These are phyloP conservation scores for Matsumyia berberina DNA, from an alignment of 2,888 invertebrate species.

Conservation along the genomic window DNA sequence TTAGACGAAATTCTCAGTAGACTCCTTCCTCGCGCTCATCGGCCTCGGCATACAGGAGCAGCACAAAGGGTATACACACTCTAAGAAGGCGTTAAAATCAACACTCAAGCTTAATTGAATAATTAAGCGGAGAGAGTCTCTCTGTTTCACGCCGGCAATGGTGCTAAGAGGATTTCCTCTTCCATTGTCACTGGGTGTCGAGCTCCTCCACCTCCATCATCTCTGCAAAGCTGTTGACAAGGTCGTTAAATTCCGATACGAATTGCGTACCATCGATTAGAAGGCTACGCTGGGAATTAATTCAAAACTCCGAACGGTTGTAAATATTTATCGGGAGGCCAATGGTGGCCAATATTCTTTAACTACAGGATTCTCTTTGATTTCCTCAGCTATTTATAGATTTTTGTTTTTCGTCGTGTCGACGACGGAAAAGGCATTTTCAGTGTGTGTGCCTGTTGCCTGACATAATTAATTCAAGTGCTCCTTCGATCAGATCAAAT, in stretches of 20 bases:
- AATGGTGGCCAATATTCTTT: conserved; percentile 71
- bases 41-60: too few relatives aligned
- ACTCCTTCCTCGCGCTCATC: neutral
- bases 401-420: conserved; percentile 8
- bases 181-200: conserved; percentile 28
- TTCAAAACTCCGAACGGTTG: conserved; percentile 51
- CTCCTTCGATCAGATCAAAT: conserved; percentile 61
- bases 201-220: neutral
- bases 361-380: conserved; percentile 68
- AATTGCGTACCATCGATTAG: conserved; percentile 61
- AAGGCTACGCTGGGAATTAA: conserved; percentile 58
- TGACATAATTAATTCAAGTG: conserved; percentile 75
- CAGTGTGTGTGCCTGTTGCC: conserved; percentile 54
- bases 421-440: too few relatives aligned
- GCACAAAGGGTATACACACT: conserved; percentile 55
- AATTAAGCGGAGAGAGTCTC: conserved; percentile 59
- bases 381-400: conserved; percentile 52
- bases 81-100: conserved; percentile 73
- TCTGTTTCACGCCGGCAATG: conserved; percentile 18
- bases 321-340: conserved; percentile 71
- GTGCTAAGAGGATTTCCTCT: conserved; percentile 48
- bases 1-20: conserved; percentile 22
- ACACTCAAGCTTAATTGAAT: conserved; percentile 75
- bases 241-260: conserved; percentile 65
- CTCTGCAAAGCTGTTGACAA: conserved; percentile 54